Conservation (phyloP, 2,888 invertebrate species). For the Prenolepis imparis region DNA sequence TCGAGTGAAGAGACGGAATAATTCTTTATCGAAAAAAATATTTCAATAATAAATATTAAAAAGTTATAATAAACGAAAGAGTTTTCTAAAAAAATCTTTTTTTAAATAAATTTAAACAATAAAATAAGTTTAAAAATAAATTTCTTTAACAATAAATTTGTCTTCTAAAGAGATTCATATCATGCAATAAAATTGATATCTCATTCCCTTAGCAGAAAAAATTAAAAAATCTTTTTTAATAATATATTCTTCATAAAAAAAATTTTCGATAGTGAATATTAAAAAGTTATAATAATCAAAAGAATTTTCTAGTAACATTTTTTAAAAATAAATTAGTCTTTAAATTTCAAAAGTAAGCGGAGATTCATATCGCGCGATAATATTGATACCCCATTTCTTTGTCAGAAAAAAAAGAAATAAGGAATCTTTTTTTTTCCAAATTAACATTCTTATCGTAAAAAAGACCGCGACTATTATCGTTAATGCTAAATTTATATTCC, state of each 20-base stretch:
- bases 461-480: constrained; percentile 25
- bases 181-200: too few relatives aligned
- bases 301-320: background rate
- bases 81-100: background rate
- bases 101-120: too few relatives aligned
- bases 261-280: background rate
- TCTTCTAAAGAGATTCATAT: too few relatives aligned
- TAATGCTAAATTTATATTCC: constrained; percentile 45
- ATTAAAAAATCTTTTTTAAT: background rate
- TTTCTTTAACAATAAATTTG: background rate
- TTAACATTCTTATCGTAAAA: constrained; percentile 22
- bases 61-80: background rate
- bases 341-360: too few relatives aligned
- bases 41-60: background rate
- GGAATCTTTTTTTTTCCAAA: background rate
- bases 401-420: background rate
- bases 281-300: background rate
- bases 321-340: background rate
- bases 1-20: background rate
- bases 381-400: constrained; percentile 18
- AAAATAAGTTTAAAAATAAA: too few relatives aligned
- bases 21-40: background rate
- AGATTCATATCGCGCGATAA: background rate
- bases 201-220: too few relatives aligned
- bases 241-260: background rate